These are phyloP conservation scores for Halcyon malimbica DNA, from an alignment of 2,113 vertebrate genomes.

Conservation along the genomic window DNA sequence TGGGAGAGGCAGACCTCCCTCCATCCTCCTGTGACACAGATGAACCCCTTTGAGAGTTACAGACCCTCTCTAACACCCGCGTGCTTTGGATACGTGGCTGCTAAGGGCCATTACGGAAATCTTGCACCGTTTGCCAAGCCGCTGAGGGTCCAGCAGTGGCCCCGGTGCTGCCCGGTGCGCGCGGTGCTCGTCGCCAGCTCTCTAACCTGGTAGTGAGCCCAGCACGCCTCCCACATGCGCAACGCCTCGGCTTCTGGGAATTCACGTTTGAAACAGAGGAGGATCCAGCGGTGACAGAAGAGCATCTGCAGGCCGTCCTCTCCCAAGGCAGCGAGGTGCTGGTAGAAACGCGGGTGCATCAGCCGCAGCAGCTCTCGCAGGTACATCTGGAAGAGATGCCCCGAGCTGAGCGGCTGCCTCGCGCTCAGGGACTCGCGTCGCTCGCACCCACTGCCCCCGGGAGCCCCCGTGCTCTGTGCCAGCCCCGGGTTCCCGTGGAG, in stretches of 20 bases:
- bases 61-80: not conserved
- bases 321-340: conserved; percentile 87
- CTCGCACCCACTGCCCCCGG: fast-evolving
- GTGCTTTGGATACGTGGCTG: not conserved
- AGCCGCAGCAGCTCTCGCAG: conserved; percentile 92
- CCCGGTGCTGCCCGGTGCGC: fast-evolving
- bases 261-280: conserved; percentile 97
- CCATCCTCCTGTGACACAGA: not conserved
- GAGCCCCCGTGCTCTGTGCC: not conserved
- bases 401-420: not conserved
- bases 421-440: fast-evolving
- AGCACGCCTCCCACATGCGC: conserved; percentile 98
- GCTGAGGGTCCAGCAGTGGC: not conserved
- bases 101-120: not conserved
- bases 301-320: conserved; percentile 97
- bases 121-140: fast-evolving
- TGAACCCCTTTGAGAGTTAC: not conserved
- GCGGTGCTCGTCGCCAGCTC: not conserved
- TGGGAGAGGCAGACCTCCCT: not conserved
- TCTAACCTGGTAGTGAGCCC: conserved; percentile 96
- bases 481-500: not conserved
- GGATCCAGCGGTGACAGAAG: conserved; percentile 98
- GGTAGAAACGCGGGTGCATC: conserved; percentile 88
- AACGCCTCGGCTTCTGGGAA: conserved; percentile 93
- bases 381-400: conserved; percentile 81